Evolutionary conservation across 2,797 vertebrate genomes (phyloP).

Genomic region (Nyctibius grandis): DNA sequence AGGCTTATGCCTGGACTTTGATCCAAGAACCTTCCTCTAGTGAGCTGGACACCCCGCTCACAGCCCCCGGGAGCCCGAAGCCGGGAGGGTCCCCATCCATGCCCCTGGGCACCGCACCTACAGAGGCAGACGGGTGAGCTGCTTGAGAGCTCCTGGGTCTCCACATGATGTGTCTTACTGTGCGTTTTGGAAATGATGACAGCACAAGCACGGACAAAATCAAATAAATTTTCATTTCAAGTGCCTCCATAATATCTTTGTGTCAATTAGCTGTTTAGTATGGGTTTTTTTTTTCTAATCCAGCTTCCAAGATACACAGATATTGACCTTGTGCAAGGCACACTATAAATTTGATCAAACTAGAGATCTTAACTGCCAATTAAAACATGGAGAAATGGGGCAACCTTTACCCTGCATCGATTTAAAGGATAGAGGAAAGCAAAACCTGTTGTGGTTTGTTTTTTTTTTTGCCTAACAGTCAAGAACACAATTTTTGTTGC

Average conservation of each 20-base stretch:
- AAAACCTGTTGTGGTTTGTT: neutral
- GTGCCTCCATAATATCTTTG: neutral
- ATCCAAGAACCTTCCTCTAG: neutral
- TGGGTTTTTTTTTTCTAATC: neutral
- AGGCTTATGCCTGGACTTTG: neutral
- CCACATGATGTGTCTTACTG: rapidly evolving
- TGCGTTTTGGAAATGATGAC: neutral
- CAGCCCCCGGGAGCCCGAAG: neutral
- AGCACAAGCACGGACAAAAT: neutral
- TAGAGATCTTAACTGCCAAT: slow-evolving; percentile 22
- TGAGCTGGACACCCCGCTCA: neutral
- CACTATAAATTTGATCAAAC: neutral
- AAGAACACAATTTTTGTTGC: neutral
- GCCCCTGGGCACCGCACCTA: neutral
- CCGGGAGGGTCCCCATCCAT: rapidly evolving
- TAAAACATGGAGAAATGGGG: slow-evolving; percentile 1
- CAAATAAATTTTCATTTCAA: neutral
- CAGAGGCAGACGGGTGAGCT: neutral
- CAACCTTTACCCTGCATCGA: neutral
- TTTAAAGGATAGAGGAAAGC: neutral
- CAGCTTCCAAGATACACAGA: neutral
- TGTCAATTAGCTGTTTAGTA: neutral
- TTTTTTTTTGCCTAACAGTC: neutral
- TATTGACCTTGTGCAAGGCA: neutral
- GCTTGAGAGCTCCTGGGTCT: neutral